Conservation (phyloP, 2,888 invertebrate genomes). For the Microplitis manilae region DNA sequence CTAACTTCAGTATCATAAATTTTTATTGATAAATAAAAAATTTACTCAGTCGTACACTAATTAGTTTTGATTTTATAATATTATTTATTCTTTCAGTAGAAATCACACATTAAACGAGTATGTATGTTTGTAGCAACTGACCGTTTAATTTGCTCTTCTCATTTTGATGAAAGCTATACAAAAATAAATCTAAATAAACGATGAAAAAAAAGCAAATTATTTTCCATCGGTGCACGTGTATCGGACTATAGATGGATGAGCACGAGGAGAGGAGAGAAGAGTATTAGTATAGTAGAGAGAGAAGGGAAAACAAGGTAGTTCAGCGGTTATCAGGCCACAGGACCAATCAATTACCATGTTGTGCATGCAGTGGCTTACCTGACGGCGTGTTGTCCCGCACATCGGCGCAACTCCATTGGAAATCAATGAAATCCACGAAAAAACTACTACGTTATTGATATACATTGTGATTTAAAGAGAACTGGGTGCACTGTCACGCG, state of each 20-base stretch:
- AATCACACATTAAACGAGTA: background rate
- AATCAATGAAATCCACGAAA: slow-evolving; percentile 66
- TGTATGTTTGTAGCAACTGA: slow-evolving; percentile 3
- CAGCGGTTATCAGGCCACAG: slow-evolving; percentile 65
- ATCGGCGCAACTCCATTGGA: slow-evolving; percentile 64
- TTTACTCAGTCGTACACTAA: no score
- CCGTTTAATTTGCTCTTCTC: slow-evolving; percentile 24
- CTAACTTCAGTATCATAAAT: no score
- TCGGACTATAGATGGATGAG: slow-evolving; percentile 27
- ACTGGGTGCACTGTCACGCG: slow-evolving; percentile 48
- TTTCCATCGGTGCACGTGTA: slow-evolving; percentile 54
- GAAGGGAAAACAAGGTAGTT: slow-evolving; percentile 52
- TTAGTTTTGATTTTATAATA: no score
- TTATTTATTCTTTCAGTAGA: no score
- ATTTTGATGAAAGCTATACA: slow-evolving; percentile 25
- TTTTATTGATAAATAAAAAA: no score
- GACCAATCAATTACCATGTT: slow-evolving; percentile 66
- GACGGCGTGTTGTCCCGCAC: slow-evolving; percentile 47
- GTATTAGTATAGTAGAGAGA: background rate
- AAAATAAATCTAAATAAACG: slow-evolving; percentile 3
- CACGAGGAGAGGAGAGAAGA: slow-evolving; percentile 8
- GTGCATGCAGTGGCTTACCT: slow-evolving; percentile 53
- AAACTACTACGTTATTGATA: slow-evolving; percentile 64
- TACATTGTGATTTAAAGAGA: slow-evolving; percentile 65
- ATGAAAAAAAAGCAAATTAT: slow-evolving; percentile 53